phyloP scores from a whole-genome alignment of 2,888 invertebrate species.

The Conops quadrifasciatus region DNA sequence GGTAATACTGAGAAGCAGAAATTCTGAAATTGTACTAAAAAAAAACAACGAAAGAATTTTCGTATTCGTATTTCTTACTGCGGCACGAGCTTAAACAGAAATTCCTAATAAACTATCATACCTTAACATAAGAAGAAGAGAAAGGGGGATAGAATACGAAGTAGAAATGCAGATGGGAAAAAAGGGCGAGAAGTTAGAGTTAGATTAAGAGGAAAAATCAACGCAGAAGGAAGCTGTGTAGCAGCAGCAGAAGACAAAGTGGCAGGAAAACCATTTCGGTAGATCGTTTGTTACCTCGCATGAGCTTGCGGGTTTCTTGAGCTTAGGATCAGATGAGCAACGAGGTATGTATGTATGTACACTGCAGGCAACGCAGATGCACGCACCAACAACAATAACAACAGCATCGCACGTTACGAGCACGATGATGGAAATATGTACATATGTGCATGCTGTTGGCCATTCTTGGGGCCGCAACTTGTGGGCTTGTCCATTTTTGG shows the following conservation, averaged over 20 bases:
- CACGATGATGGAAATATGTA: conserved; percentile 3
- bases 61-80: not conserved
- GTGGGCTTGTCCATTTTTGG: conserved; percentile 36
- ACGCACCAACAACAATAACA: too few relatives aligned
- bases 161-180: conserved; percentile 47
- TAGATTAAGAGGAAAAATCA: not conserved
- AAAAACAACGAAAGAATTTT: conserved; percentile 4
- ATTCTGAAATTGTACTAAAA: not conserved
- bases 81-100: not conserved
- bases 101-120: not conserved
- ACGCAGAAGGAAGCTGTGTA: too few relatives aligned
- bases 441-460: not conserved
- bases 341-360: not conserved
- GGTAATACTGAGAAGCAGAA: not conserved
- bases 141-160: conserved; percentile 43
- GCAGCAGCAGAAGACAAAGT: conserved; percentile 1
- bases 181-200: conserved; percentile 23
- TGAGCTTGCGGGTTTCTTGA: not conserved
- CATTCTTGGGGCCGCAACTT: conserved; percentile 13
- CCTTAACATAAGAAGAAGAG: not conserved
- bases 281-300: not conserved
- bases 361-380: not conserved
- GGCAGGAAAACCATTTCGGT: conserved; percentile 43
- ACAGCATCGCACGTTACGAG: too few relatives aligned
- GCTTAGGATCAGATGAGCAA: not conserved